A percentile compares a stretch with the other conserved stretches of the same genome.
Evolutionary conservation across 2,797 vertebrate genomes (phyloP).

Genomic region (Pitangus sulphuratus): DNA sequence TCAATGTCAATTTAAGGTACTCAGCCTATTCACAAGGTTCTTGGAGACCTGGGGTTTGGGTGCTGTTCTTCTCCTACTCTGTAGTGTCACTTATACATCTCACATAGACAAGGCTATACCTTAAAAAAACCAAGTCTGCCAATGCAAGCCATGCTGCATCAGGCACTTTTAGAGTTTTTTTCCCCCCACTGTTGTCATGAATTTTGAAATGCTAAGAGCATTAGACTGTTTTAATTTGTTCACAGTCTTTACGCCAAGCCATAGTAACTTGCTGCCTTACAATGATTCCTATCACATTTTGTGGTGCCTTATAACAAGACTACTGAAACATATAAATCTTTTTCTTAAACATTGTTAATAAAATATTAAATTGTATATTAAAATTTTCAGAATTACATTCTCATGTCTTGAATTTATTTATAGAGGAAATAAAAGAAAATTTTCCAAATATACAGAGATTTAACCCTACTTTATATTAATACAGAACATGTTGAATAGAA

Average conservation of each 20-base stretch:
- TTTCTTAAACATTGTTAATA: constrained; percentile 69
- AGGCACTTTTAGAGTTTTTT: neutral
- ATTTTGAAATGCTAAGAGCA: constrained; percentile 9
- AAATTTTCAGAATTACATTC: constrained; percentile 65
- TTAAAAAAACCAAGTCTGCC: neutral
- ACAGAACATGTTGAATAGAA: constrained; percentile 47
- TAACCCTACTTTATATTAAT: constrained; percentile 70
- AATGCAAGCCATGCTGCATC: neutral
- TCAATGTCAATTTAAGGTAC: constrained; percentile 15
- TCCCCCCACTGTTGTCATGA: neutral
- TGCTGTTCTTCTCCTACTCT: neutral
- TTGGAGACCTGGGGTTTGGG: neutral
- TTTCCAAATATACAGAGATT: constrained; percentile 61
- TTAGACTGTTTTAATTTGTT: constrained; percentile 38
- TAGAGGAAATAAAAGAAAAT: constrained; percentile 71
- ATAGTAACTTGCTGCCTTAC: neutral
- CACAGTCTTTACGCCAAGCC: neutral
- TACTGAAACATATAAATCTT: constrained; percentile 44
- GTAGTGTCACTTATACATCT: neutral
- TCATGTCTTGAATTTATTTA: constrained; percentile 66
- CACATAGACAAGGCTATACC: neutral
- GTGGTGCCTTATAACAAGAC: constrained; percentile 11
- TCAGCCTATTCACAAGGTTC: neutral
- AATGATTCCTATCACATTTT: constrained; percentile 41
- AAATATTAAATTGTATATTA: constrained; percentile 78